Percentiles rank a stretch among this genome's conserved stretches.
phyloP scores from a whole-genome alignment of 2,113 vertebrate species.

The Apteryx owenii region DNA sequence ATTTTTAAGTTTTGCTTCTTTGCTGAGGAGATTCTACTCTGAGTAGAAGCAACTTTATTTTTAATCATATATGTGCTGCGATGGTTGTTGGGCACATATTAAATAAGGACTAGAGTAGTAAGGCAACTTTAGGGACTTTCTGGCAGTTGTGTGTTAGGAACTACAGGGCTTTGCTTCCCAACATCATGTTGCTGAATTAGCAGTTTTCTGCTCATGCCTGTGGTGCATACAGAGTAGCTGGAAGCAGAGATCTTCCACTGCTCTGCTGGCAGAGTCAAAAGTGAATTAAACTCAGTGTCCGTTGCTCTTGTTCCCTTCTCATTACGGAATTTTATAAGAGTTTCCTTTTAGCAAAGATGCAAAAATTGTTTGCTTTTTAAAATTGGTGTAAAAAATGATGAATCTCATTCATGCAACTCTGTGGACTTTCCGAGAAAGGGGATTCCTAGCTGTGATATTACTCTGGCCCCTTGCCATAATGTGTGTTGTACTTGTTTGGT shows the following conservation, averaged over 20 bases:
- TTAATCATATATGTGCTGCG: background rate
- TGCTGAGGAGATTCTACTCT: background rate
- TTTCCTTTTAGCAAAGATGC: slow-evolving; percentile 1
- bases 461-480: slow-evolving; percentile 15
- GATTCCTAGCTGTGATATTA: slow-evolving; percentile 15
- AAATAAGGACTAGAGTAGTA: background rate
- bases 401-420: background rate
- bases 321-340: background rate
- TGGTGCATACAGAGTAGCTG: background rate
- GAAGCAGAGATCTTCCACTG: background rate
- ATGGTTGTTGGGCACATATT: rapidly evolving
- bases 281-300: background rate
- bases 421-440: background rate
- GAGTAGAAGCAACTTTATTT: background rate
- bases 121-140: background rate
- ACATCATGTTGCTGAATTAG: background rate
- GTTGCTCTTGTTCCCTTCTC: background rate
- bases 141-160: background rate
- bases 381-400: background rate
- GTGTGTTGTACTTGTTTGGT: background rate
- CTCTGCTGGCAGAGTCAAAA: background rate
- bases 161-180: background rate
- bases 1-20: background rate
- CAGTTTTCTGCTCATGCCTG: background rate
- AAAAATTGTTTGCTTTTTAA: slow-evolving; percentile 44